A percentile compares a stretch with the other conserved stretches of the same genome.
Evolutionary conservation across 1,140 invertebrate genomes (phyloP).

Genomic region (Heliconius eleuchia): DNA sequence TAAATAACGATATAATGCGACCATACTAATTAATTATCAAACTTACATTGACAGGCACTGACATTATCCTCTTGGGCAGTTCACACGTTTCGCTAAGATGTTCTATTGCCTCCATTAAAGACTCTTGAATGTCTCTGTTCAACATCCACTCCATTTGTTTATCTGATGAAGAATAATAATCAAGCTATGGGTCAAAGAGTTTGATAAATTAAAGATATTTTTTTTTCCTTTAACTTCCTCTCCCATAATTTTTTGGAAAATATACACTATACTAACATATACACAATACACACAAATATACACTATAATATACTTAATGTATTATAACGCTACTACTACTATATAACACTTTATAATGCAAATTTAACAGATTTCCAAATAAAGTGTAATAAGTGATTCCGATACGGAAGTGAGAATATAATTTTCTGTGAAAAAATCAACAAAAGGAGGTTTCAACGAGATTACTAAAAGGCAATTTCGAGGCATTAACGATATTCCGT

Average conservation of each 20-base stretch:
- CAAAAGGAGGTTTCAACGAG: conserved; percentile 26
- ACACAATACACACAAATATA: too few relatives aligned
- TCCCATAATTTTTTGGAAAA: too few relatives aligned
- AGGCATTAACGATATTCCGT: conserved; percentile 15
- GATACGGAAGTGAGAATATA: conserved; percentile 20
- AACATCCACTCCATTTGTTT: conserved; percentile 94
- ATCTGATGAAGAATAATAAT: conserved; percentile 82
- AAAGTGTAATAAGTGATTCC: conserved; percentile 7
- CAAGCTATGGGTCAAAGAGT: too few relatives aligned
- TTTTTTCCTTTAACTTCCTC: too few relatives aligned
- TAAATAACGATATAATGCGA: neutral
- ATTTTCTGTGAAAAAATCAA: conserved; percentile 22
- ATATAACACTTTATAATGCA: too few relatives aligned
- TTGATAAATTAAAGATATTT: too few relatives aligned
- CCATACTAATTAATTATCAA: neutral
- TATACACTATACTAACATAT: too few relatives aligned
- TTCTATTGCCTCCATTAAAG: conserved; percentile 88
- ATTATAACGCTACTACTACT: too few relatives aligned
- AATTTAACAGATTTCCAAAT: conserved; percentile 9
- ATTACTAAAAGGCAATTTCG: conserved; percentile 37
- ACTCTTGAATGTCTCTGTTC: conserved; percentile 86
- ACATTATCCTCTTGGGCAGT: conserved; percentile 86
- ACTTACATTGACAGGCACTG: conserved; percentile 86
- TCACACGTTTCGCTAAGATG: conserved; percentile 85
- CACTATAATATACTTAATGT: too few relatives aligned